A percentile compares a stretch with the other conserved stretches of the same genome.
Evolutionary conservation across 1,140 invertebrate species (phyloP).

Genomic region (Lepidostoma basale): DNA sequence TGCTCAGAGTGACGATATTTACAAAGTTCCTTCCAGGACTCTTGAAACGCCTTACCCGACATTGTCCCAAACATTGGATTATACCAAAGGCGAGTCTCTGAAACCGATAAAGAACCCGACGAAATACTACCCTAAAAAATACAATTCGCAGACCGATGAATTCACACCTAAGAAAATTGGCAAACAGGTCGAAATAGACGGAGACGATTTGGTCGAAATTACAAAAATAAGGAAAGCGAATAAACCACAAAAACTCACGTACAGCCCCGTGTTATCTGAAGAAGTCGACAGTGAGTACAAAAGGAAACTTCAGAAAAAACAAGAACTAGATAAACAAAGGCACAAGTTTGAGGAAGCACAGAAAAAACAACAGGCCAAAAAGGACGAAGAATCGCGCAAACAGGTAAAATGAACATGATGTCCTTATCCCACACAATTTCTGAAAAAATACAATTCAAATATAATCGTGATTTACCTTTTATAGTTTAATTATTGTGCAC

Average conservation of each 20-base stretch:
- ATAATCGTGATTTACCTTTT: too few species aligned
- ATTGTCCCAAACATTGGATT: conserved; percentile 31
- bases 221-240: conserved; percentile 31
- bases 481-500: too few species aligned
- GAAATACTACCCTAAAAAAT: conserved; percentile 37
- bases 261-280: conserved; percentile 46
- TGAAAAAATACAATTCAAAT: too few species aligned
- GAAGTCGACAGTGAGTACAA: conserved; percentile 48
- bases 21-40: conserved; percentile 22
- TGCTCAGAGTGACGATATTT: conserved; percentile 3
- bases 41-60: conserved; percentile 26
- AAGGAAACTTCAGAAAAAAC: conserved; percentile 31
- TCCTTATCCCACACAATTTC: not conserved
- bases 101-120: conserved; percentile 32
- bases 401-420: conserved; percentile 48
- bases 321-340: conserved; percentile 45
- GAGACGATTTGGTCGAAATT: conserved; percentile 31
- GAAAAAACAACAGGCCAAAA: conserved; percentile 29
- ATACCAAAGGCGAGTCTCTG: conserved; percentile 35
- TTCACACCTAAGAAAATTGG: conserved; percentile 51
- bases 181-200: conserved; percentile 32
- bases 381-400: conserved; percentile 48
- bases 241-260: conserved; percentile 50
- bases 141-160: conserved; percentile 47
- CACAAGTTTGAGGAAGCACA: conserved; percentile 51